phyloP scores from a whole-genome alignment of 2,888 invertebrate genomes.

The Pherbina coryleti region DNA sequence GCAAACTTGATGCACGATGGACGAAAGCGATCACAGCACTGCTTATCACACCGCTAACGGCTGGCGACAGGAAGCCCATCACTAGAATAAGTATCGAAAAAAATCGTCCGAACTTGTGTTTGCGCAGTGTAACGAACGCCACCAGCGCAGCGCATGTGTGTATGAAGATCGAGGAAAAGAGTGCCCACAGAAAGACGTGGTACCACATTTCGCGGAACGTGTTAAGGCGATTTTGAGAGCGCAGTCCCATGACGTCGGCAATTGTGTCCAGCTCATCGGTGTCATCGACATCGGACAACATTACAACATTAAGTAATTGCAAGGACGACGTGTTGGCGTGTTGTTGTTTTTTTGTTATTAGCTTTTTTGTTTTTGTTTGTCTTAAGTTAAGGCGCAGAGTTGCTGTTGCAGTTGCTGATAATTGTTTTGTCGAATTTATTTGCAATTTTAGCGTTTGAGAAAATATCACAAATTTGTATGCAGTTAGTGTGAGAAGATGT shows the following conservation, averaged over 20 bases:
- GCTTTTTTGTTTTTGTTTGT: background rate
- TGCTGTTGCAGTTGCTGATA: background rate
- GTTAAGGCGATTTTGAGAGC: conserved; percentile 76
- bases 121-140: conserved; percentile 90
- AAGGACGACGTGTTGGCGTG: conserved; percentile 34
- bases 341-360: background rate
- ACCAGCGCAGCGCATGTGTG: conserved; percentile 92
- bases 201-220: conserved; percentile 96
- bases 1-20: conserved; percentile 88
- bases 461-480: conserved; percentile 31
- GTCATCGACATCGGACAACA: conserved; percentile 65
- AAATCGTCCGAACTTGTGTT: conserved; percentile 95
- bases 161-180: conserved; percentile 93
- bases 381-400: conserved; percentile 21
- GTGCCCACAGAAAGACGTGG: conserved; percentile 94
- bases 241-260: conserved; percentile 78
- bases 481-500: conserved; percentile 1
- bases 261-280: conserved; percentile 76
- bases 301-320: conserved; percentile 51
- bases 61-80: conserved; percentile 90
- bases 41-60: conserved; percentile 88
- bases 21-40: conserved; percentile 95
- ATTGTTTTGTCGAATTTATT: conserved; percentile 15
- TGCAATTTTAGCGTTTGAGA: conserved; percentile 13
- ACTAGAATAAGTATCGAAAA: conserved; percentile 89